Base-by-base conservation (phyloP, 2,888 invertebrate genomes). In the Mimumesa dahlbomi region DNA sequence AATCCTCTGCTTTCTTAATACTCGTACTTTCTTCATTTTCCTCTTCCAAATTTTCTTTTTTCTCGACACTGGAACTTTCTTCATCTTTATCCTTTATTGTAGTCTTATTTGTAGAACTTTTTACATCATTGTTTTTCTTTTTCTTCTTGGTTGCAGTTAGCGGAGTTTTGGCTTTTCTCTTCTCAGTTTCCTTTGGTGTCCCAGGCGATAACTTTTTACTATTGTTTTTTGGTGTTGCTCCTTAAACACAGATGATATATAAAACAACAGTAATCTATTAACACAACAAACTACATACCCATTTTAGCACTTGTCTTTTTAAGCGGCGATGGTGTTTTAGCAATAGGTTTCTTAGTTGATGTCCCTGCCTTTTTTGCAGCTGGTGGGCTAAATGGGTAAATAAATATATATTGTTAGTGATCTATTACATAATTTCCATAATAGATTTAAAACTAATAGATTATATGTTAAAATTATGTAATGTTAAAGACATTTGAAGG, bases 311-410 rank as follows among this genome's bases (percentile, higher is more conserved):
- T 61, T 57, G 46, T 1, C 19, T 76, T 73, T 21, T 63, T 61
- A 5, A 29, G 2, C n/a, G 63, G 21, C 0, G 54, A 56, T 16
- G 77, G 50, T 18, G 63, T 67, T 5, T 49, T 64, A 11, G 31
- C n/a, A n/a, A n/a, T n/a, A 11, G 7, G 29, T 3, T 14, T 75
- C 64, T 7, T 40, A 14, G 14, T 61, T 81, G 14, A 25, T 45
- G 3, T 40, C 40, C 0, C 54, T 19, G 25, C n/a, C 31, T 83
- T 85, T 31, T 80, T 83, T 0, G 45, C 21, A 2, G 81, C 70
- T 5, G 40, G 73, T 64, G 22, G 66, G 62, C 52, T 83, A 71
- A 16, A 0, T n/a, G 34, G 62, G 36, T 9, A 54, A 11, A 53
- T 9, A 5, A 56, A 40, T 4, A 40, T 5, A n/a, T n/a, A n/a